Base-by-base conservation (phyloP, 1,140 invertebrate species). In the Drosophila varians region DNA sequence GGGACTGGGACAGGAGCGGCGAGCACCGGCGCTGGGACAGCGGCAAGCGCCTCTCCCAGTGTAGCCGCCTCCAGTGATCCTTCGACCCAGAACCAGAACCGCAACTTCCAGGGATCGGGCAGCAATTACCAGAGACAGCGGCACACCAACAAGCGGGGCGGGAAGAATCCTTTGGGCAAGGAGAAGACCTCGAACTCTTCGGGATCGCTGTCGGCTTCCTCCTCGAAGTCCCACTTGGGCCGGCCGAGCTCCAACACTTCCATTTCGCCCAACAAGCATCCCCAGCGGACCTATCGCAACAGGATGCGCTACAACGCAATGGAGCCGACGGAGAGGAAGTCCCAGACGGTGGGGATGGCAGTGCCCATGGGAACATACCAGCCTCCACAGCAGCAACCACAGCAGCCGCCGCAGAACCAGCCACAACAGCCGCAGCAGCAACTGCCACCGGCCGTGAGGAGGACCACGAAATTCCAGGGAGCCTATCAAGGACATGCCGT, bases 211-310 rank as follows among this genome's bases (percentile, higher is more conserved):
- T 87, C 77, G 3, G 42, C 65, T 1, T 74, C 73, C 4, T 87
- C 77, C 3, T 78, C 78, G 0, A 83, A 84, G 8, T 62, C 72
- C 0, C 64, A 86, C 0, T 28, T 80, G 19, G 66, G 12, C 8
- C 43, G 14, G 5, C 57, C 51, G 16, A 43, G 26, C 14, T 47
- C 43, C 7, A 40, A 19, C 6, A 40, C 51, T 7, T 56, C 56
- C 2, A 38, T 72, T 4, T 18, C 66, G 4, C 19, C 46, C 2
- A 28, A 25, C 25, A 71, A 57, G 18, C 64, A 77, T 40, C 52
- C 54, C 3, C 48, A 74, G 25, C 77, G 82, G n/a, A 46, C 25
- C 3, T 82, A 65, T 48, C 82, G 82, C 31, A 86, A 77, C 48
- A 54, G 74, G 1, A 25, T 56, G 38, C 82, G 74, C 4, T 87